Conservation (phyloP, 1,140 invertebrate genomes). For the Drosophila burlai region DNA sequence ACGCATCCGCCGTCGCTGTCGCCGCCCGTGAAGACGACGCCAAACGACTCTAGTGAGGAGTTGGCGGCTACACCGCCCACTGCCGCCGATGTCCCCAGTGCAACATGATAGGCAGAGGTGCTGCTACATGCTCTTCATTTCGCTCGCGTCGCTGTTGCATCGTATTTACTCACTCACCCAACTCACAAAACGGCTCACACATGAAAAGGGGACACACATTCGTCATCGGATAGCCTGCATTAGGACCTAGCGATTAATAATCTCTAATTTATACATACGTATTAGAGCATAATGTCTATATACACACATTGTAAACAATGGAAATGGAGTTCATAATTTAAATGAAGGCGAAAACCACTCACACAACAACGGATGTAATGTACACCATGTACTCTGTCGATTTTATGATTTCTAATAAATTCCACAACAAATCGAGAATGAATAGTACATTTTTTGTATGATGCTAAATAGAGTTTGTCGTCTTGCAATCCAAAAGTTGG, state of each 20-base stretch:
- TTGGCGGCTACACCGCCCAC: conserved; percentile 10
- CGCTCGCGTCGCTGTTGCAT: conserved; percentile 40
- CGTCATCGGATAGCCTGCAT: conserved; percentile 59
- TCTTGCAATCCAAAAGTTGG: neutral
- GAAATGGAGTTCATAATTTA: conserved; percentile 45
- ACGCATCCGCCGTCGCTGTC: neutral
- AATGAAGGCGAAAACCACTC: conserved; percentile 36
- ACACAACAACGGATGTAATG: conserved; percentile 57
- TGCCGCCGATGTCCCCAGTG: conserved; percentile 5
- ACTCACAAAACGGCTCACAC: conserved; percentile 39
- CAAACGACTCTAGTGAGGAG: conserved; percentile 40
- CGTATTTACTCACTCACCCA: conserved; percentile 53
- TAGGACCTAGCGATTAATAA: conserved; percentile 75
- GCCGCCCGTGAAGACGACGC: conserved; percentile 23
- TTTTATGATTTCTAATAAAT: conserved; percentile 79
- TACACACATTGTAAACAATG: conserved; percentile 32
- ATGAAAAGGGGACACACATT: conserved; percentile 27
- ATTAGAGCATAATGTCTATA: conserved; percentile 56
- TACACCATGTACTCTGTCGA: conserved; percentile 68
- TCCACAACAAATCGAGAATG: conserved; percentile 46
- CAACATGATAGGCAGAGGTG: conserved; percentile 64
- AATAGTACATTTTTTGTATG: neutral
- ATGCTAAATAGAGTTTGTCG: neutral
- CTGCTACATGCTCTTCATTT: conserved; percentile 49
- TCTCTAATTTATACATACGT: conserved; percentile 74